Evolutionary conservation across 1,140 invertebrate genomes (phyloP), one percentile per base, ranked within the genome.

Genomic region (Lepidurus apus): DNA sequence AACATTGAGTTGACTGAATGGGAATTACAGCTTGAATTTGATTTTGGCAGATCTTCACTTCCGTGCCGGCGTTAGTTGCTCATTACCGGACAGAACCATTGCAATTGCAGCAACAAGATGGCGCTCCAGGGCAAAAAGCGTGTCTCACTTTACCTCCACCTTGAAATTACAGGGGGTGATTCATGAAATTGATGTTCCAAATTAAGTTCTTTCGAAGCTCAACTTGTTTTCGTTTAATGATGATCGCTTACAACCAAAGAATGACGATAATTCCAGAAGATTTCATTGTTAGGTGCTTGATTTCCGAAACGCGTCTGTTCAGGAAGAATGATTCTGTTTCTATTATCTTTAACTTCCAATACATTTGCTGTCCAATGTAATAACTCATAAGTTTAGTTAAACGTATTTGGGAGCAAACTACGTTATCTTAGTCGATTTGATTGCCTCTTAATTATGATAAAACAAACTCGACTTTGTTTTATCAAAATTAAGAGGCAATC

Each of bases 71-170:
- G 21, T 65, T 65, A 21, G 21, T 65, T 0, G 53, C 13, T 7
- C 53, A 65, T 17, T 65, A 65, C 13, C 53, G 53, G 53, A 65
- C 53, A 65, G 53, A 65, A 65, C 53, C 53, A 21, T 65, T 65
- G 53, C 53, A 65, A 65, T 65, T 65, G 13, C 53, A 65, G 13
- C 53, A 65, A 65, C 53, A 65, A 65, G 53, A 65, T 65, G 53
- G 53, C 53, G 3, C 21, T 65, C 53, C 53, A 17, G 53, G 53
- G 17, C 17, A 65, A 13, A 65, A 65, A 17, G 53, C 53, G 4
- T 65, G 53, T 17, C 53, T 65, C 13, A 65, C 53, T 1, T 65
- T 65, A 7, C 53, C 53, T 17, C 53, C 53, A 21, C 53, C 53
- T 17, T 65, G 13, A 65, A 65, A 17, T 65, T 21, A 17, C 53